Base-by-base conservation (phyloP, 2,113 vertebrate species). In the Peromyscus maniculatus region DNA sequence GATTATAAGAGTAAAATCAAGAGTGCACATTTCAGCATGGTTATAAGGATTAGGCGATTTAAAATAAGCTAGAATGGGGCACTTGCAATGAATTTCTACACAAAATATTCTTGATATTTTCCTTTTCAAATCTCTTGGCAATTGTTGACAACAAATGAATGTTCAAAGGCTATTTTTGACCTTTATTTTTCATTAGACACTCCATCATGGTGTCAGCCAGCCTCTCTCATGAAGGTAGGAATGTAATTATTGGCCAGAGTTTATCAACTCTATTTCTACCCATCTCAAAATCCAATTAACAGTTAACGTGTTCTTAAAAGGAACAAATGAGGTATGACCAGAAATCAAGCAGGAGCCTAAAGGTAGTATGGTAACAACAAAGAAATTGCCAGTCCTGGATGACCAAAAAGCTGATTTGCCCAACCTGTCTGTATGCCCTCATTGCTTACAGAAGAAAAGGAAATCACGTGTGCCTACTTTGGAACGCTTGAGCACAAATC, bases 201-300 rank as follows among this genome's bases (percentile, higher is more conserved):
- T 87, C 92, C n/a, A 67, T 77, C 79, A 39, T 21, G 46, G 26
- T 88, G 66, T 49, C 31, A 72, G 17, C 36, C 11, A 74, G 79
- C 39, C 21, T 91, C n/a, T 87, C 67, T 62, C 87, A 92, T 77
- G 97, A 87, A 96, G n/a, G 79, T 74, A 87, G 93, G 91, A 95
- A 93, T 93, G 92, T 72, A 97, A 95, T 93, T 97, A 96, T 67
- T 93, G 86, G 86, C 57, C 0, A 0, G 26, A 94, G 55, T 97
- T 97, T 96, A 92, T 92, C 92, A 59, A n/a, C 93, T 97, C 69
- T 87, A 77, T 97, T 98, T 98, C 79, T 98, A 86, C 95, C 78
- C 90, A 97, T 84, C 97, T 97, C 95, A 91, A 97, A 93, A 95
- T 33, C 49, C 93, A 91, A 87, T 87, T 96, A 64, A 74, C 55